Conservation (phyloP, 2,888 invertebrate genomes). For the Thumatha senex region DNA sequence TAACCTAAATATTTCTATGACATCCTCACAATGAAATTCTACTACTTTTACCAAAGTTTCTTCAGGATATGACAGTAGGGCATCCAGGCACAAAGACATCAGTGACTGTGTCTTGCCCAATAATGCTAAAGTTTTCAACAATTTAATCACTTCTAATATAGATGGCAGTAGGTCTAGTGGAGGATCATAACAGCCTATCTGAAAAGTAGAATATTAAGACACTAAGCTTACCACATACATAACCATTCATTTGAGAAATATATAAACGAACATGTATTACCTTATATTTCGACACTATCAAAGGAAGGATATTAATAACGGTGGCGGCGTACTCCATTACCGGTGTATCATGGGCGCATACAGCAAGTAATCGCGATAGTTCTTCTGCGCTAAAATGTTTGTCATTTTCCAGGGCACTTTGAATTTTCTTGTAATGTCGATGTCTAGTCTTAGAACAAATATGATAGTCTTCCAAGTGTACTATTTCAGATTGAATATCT, state of each 20-base stretch:
- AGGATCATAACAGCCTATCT: conserved; percentile 31
- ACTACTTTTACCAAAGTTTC: conserved; percentile 40
- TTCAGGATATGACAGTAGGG: conserved; percentile 54
- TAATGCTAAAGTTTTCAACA: conserved; percentile 45
- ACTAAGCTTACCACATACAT: background rate
- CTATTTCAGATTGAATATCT: conserved; percentile 42
- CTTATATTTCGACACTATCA: conserved; percentile 53
- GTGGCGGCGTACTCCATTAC: conserved; percentile 42
- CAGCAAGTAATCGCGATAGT: conserved; percentile 46
- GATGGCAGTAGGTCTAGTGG: conserved; percentile 47
- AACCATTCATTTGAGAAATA: background rate
- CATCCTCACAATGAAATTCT: conserved; percentile 27
- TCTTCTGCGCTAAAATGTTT: conserved; percentile 27
- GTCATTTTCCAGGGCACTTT: conserved; percentile 41
- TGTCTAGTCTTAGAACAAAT: conserved; percentile 30
- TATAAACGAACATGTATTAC: conserved; percentile 38
- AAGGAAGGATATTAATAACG: conserved; percentile 46
- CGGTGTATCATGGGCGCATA: conserved; percentile 47
- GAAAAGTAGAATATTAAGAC: conserved; percentile 8
- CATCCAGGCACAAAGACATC: conserved; percentile 50
- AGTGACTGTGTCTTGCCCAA: conserved; percentile 42
- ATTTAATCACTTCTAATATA: conserved; percentile 48
- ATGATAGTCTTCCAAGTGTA: conserved; percentile 46
- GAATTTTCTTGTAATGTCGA: conserved; percentile 44
- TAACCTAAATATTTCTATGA: conserved; percentile 48